Evolutionary conservation across 2,113 vertebrate species (phyloP).

Genomic region (Vulpes lagopus): DNA sequence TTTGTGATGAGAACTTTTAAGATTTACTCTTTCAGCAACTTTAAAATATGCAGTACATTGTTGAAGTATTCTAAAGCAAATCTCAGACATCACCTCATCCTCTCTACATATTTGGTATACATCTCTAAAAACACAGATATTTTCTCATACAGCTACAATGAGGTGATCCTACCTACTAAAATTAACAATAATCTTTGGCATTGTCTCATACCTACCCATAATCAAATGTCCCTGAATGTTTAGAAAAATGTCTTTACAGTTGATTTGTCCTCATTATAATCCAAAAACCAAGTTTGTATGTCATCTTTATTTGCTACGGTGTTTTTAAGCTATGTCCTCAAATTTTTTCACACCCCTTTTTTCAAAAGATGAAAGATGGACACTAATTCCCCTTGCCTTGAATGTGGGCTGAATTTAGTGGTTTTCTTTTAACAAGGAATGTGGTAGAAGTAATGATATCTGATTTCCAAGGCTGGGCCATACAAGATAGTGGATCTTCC

Average conservation of each 20-base stretch:
- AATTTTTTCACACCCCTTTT: not conserved
- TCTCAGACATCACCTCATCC: not conserved
- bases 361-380: slow-evolving; percentile 12
- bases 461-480: not conserved
- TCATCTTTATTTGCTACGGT: not conserved
- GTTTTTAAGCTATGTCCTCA: not conserved
- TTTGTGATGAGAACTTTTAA: not conserved
- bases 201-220: not conserved
- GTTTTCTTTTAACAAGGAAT: not conserved
- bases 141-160: not conserved
- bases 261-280: not conserved
- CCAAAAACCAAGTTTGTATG: not conserved
- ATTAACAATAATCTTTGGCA: not conserved
- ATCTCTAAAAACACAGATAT: not conserved
- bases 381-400: not conserved
- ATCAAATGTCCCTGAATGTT: not conserved
- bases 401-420: not conserved
- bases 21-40: not conserved
- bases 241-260: not conserved
- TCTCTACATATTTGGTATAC: not conserved
- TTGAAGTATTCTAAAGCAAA: not conserved
- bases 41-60: not conserved
- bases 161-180: not conserved
- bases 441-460: not conserved
- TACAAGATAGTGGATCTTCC: not conserved